These are phyloP conservation scores for Trachelus troglodyta DNA, from an alignment of 2,888 invertebrate genomes.

Conservation along the genomic window DNA sequence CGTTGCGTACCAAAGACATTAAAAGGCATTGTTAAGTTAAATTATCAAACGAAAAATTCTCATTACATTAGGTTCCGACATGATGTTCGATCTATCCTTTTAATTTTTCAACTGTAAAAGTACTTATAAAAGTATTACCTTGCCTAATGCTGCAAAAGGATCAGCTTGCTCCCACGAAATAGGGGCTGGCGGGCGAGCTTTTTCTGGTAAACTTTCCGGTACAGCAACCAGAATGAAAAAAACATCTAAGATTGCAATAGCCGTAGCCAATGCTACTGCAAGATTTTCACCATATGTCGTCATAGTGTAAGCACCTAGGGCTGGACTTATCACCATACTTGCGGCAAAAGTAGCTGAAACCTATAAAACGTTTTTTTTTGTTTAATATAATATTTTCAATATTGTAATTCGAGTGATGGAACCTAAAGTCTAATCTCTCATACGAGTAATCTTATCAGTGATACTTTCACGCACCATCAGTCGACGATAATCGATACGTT, in stretches of 20 bases:
- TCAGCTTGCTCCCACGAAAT: constrained; percentile 99
- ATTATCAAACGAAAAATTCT: not conserved
- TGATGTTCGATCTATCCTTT: not conserved
- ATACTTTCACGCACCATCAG: not conserved
- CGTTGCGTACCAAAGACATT: not conserved
- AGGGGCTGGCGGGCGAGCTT: constrained; percentile 79
- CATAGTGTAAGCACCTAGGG: constrained; percentile 91
- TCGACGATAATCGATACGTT: not conserved
- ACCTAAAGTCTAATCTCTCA: not conserved
- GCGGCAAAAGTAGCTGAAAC: constrained; percentile 99
- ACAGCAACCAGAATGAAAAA: constrained; percentile 98
- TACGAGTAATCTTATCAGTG: not conserved
- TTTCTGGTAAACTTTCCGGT: constrained; percentile 97
- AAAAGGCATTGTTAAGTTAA: no score
- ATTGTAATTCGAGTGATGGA: not conserved
- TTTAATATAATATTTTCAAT: not conserved
- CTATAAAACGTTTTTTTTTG: constrained; percentile 43
- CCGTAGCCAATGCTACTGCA: constrained; percentile 92
- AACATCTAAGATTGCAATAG: constrained; percentile 95
- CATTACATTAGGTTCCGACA: not conserved
- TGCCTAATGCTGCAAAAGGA: constrained; percentile 81
- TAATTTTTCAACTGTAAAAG: not conserved
- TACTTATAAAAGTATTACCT: constrained; percentile 65
- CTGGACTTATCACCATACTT: constrained; percentile 98
- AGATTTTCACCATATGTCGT: constrained; percentile 79